Percentiles rank a stretch among this genome's conserved stretches.
phyloP scores from a whole-genome alignment of 2,113 vertebrate genomes.

The Gila orcuttii region DNA sequence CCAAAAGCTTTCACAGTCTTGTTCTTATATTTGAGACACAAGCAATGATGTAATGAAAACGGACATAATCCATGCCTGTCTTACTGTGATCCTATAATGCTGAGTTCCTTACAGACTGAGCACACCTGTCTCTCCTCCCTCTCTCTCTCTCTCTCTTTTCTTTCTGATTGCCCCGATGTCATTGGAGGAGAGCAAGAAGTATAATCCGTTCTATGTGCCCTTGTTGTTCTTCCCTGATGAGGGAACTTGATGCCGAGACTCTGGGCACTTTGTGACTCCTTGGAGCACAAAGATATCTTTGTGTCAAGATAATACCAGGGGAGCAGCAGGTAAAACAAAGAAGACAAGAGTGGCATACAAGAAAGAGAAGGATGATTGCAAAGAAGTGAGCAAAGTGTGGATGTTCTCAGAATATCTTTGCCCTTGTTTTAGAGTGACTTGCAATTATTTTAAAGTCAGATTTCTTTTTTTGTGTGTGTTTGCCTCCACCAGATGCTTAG shows the following conservation, averaged over 20 bases:
- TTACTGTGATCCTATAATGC: conserved; percentile 39
- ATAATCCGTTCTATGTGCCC: conserved; percentile 2
- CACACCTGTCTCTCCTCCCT: neutral
- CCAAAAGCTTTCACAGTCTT: neutral
- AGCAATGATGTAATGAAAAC: conserved; percentile 3
- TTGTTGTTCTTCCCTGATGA: conserved; percentile 34
- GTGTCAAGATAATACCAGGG: conserved; percentile 4
- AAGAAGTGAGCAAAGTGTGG: neutral
- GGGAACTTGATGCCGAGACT: conserved; percentile 41
- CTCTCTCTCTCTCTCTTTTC: neutral
- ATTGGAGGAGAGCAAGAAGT: conserved; percentile 6
- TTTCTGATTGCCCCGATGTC: neutral
- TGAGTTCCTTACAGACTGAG: conserved; percentile 29
- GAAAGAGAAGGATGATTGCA: neutral
- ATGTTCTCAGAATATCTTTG: neutral
- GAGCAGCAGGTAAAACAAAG: neutral
- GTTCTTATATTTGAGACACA: conserved; percentile 8
- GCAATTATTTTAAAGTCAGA: neutral
- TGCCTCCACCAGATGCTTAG: neutral
- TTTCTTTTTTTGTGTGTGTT: neutral
- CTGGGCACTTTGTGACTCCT: conserved; percentile 4
- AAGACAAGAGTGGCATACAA: neutral
- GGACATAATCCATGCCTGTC: conserved; percentile 30
- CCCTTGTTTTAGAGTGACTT: neutral
- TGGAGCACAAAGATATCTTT: conserved; percentile 38